Evolutionary conservation across 2,797 vertebrate species (phyloP), one percentile per base, ranked within the genome.

Genomic region (Coreius guichenoti): DNA sequence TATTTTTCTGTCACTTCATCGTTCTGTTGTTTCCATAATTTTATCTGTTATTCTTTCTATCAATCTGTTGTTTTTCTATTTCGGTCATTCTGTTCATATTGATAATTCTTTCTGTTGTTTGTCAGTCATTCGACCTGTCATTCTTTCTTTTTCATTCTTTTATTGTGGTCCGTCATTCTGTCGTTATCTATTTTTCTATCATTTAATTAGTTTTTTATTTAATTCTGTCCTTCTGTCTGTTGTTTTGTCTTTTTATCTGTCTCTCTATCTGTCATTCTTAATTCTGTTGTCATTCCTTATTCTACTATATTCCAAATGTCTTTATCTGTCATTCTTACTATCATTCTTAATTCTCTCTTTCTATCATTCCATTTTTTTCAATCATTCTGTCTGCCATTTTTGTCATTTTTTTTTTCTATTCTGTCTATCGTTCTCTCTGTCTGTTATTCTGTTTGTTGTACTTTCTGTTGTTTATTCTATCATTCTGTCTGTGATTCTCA

Each of bases 81-180:
- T 17, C 9, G 36, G 0, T 61, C 23, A 26, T 75, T 78, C 33
- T 56, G 5, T 51, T 26, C 16, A 43, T 58, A 6, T 14, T 43
- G 12, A 14, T 26, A 14, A 4, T 26, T 13, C 9, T 26, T 56
- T 51, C 49, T 43, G 31, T 78, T 31, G 1, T 63, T 45, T 45
- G n/a, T 70, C 58, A 31, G 54, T 80, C 67, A 47, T 68, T 83
- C 8, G 5, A 31, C 70, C 58, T 36, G 54, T 74, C 75, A 26
- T 68, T 83, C 8, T 74, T 51, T 87, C 49, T n/a, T 3, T 77
- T 56, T 75, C 9, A 26, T 3, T 26, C 2, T 39, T 51, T 54
- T 49, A 56, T 56, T 39, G 17, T 51, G 19, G 4, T 31, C 6
- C 0, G 4, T 74, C 26, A 6, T 43, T 47, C 45, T 14, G 45